Percentiles rank a stretch among this genome's conserved stretches.
Conservation (phyloP, 2,113 vertebrate species). For the Bufo bufo region DNA sequence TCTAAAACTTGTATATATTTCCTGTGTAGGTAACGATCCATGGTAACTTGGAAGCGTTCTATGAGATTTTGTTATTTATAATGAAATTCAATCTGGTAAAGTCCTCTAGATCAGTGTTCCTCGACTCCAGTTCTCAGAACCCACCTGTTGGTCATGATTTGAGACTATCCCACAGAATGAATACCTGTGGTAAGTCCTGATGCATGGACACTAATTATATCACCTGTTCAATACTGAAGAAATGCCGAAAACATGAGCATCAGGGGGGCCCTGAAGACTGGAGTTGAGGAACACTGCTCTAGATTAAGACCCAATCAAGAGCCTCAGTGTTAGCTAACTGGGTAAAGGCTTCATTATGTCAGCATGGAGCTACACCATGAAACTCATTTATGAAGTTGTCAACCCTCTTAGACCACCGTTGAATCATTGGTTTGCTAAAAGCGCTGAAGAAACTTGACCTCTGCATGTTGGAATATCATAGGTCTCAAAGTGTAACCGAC, state of each 20-base stretch:
- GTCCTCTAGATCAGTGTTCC: too few relatives aligned
- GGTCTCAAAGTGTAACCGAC: neutral
- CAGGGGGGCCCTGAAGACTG: too few relatives aligned
- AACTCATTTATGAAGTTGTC: neutral
- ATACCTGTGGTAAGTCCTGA: too few relatives aligned
- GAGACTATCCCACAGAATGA: too few relatives aligned
- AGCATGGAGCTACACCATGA: neutral
- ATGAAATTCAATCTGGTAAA: neutral
- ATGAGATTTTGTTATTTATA: neutral
- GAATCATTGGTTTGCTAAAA: neutral
- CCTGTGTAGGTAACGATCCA: neutral
- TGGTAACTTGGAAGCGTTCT: neutral
- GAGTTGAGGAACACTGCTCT: neutral
- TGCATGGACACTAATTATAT: too few relatives aligned
- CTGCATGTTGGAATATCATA: neutral
- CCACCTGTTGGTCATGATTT: too few relatives aligned
- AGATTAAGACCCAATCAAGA: neutral
- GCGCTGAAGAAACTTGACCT: neutral
- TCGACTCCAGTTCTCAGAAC: too few relatives aligned
- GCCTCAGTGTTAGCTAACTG: neutral
- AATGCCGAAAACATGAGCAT: too few relatives aligned
- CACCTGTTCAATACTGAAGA: too few relatives aligned
- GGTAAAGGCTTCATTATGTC: neutral
- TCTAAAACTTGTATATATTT: too few relatives aligned
- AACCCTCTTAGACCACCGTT: neutral